Conservation (phyloP, 2,113 vertebrate species). For the Mastomys coucha region DNA sequence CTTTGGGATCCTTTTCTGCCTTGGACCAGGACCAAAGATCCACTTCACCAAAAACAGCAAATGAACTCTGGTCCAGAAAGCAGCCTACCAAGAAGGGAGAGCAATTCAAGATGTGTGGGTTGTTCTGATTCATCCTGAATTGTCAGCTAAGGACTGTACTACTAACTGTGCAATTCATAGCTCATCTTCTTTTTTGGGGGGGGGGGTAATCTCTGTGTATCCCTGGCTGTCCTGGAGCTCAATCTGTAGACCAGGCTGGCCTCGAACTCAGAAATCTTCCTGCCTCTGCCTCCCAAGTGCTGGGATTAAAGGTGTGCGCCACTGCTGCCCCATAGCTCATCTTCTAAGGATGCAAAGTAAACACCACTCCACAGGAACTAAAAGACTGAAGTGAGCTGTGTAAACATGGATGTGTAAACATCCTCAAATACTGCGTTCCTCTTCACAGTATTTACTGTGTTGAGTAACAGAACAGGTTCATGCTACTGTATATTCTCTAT, state of each 20-base stretch:
- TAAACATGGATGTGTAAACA: background rate
- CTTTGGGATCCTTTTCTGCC: background rate
- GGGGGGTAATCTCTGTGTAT: no score
- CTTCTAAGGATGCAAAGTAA: background rate
- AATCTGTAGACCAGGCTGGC: no score
- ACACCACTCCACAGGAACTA: background rate
- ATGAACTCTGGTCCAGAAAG: background rate
- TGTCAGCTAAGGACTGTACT: no score
- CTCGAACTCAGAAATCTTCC: no score
- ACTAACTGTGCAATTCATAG: background rate
- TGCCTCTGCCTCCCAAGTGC: no score
- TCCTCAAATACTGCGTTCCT: background rate
- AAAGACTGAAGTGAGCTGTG: background rate
- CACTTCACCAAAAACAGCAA: background rate
- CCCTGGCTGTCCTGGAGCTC: no score
- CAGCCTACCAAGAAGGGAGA: background rate
- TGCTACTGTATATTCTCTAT: background rate
- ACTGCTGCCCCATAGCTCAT: background rate
- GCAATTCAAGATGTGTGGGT: background rate
- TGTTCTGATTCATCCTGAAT: background rate
- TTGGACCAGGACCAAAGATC: background rate
- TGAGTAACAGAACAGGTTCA: background rate
- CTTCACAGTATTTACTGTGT: background rate
- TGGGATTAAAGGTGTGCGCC: no score
- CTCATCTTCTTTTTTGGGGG: background rate